phyloP scores from a whole-genome alignment of 2,113 vertebrate species.

The Malaclemys terrapin region DNA sequence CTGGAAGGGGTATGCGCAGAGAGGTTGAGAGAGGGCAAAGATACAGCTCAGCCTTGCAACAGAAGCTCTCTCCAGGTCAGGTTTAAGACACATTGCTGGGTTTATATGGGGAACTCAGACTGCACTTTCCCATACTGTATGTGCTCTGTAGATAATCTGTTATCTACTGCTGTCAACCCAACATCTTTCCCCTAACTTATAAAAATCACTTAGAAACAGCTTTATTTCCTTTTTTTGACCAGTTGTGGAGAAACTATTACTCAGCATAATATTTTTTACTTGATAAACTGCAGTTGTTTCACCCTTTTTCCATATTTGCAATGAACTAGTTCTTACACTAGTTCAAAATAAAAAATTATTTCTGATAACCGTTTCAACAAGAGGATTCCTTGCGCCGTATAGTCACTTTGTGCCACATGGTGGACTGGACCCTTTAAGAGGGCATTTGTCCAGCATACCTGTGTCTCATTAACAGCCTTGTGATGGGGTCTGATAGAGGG shows the following conservation, averaged over 20 bases:
- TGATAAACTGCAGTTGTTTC: neutral
- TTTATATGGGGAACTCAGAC: neutral
- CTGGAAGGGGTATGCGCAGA: neutral
- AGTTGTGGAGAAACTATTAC: neutral
- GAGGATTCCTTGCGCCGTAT: neutral
- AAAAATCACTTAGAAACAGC: neutral
- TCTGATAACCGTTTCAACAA: neutral
- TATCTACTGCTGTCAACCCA: neutral
- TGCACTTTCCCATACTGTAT: neutral
- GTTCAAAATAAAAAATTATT: neutral
- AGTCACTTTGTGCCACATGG: neutral
- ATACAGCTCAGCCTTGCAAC: neutral
- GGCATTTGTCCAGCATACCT: neutral
- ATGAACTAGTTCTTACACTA: neutral
- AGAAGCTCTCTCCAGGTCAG: neutral
- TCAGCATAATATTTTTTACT: neutral
- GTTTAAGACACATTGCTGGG: neutral
- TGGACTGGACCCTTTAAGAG: too few relatives aligned
- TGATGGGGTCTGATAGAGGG: neutral
- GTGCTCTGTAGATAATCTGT: neutral
- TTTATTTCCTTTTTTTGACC: neutral
- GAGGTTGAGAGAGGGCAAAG: neutral
- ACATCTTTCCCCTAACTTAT: neutral
- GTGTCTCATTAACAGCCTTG: neutral
- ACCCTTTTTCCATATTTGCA: neutral